Conservation (phyloP, 2,797 vertebrate species). For the Meda fulgida region DNA sequence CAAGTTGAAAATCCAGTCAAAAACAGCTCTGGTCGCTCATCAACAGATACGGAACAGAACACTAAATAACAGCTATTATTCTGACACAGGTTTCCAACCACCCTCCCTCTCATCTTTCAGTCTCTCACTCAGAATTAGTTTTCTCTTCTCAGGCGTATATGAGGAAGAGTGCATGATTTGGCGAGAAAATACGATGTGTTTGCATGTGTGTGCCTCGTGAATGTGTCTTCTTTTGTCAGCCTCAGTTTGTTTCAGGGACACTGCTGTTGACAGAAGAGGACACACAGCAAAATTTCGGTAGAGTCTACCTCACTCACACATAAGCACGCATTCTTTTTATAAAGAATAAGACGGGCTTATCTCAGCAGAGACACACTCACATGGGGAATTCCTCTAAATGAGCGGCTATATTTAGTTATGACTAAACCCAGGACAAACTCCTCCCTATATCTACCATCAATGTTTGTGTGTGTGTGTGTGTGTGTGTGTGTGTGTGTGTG, state of each 20-base stretch:
- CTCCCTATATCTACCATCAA: conserved; percentile 15
- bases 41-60: background rate
- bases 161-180: conserved; percentile 5
- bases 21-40: conserved; percentile 27
- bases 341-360: conserved; percentile 60
- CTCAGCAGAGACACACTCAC: conserved; percentile 59
- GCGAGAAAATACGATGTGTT: conserved; percentile 7
- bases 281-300: conserved; percentile 43
- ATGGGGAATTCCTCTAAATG: conserved; percentile 47
- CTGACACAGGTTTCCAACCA: conserved; percentile 28
- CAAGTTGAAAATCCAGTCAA: conserved; percentile 14
- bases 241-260: conserved; percentile 38
- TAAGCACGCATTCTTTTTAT: conserved; percentile 2
- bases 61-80: conserved; percentile 43
- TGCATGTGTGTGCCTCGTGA: conserved; percentile 12
- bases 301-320: conserved; percentile 4
- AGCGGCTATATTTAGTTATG: conserved; percentile 47
- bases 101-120: conserved; percentile 19
- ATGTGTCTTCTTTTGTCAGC: conserved; percentile 44
- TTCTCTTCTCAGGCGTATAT: conserved; percentile 13
- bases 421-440: conserved; percentile 37
- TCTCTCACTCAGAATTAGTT: conserved; percentile 16
- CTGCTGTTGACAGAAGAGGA: conserved; percentile 41
- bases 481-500: too few relatives aligned
- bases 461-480: background rate